Percentiles rank a stretch among this genome's conserved stretches.
phyloP scores from a whole-genome alignment of 2,113 vertebrate species.

The Arenaria interpres region DNA sequence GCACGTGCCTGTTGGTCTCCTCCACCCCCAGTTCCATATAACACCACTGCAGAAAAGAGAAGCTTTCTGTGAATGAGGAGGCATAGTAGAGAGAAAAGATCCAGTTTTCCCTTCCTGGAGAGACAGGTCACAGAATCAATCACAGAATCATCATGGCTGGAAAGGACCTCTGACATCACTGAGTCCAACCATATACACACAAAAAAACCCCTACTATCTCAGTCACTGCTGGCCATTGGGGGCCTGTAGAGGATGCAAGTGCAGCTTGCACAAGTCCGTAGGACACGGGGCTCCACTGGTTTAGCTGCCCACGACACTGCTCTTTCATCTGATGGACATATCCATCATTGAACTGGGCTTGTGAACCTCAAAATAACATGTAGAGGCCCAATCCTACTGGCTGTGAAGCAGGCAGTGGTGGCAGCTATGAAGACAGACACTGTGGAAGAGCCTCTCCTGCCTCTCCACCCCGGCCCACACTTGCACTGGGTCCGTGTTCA shows the following conservation, averaged over 20 bases:
- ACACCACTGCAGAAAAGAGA: neutral
- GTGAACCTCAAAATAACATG: neutral
- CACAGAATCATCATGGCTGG: too few relatives aligned
- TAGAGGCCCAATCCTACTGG: neutral
- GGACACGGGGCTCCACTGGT: neutral
- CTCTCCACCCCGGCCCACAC: neutral
- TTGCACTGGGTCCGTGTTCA: rapidly evolving
- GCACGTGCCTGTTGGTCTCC: neutral
- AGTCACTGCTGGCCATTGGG: neutral
- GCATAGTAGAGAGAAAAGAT: neutral
- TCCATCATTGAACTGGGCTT: neutral
- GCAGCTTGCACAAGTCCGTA: neutral
- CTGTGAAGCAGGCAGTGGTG: neutral
- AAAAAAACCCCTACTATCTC: too few relatives aligned
- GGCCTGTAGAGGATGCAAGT: neutral
- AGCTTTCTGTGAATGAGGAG: neutral
- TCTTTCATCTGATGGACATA: neutral
- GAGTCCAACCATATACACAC: too few relatives aligned
- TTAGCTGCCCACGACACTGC: neutral
- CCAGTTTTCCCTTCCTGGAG: neutral
- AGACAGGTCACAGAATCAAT: neutral
- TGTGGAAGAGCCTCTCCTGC: neutral
- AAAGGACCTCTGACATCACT: too few relatives aligned
- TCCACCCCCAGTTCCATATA: neutral
- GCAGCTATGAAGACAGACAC: neutral